Conservation (phyloP, 2,797 vertebrate species). For the Sebastes diaconus region DNA sequence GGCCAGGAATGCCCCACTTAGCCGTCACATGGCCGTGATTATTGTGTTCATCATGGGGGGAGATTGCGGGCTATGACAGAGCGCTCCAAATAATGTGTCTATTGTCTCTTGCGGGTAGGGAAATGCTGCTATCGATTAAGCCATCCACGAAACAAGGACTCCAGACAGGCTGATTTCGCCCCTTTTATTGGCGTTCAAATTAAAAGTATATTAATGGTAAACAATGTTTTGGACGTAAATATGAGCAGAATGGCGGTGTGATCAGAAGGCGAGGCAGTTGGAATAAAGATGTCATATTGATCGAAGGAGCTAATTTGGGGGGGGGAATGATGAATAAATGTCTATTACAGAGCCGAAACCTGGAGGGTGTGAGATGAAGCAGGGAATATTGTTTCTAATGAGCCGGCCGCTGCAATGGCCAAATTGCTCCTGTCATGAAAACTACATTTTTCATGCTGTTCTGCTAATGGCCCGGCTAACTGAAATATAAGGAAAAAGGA, state of each 20-base stretch:
- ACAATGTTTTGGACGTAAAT: slow-evolving; percentile 14
- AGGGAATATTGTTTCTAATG: slow-evolving; percentile 42
- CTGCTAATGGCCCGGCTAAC: slow-evolving; percentile 34
- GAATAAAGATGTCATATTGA: slow-evolving; percentile 49
- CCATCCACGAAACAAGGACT: slow-evolving; percentile 8
- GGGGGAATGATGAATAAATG: slow-evolving; percentile 37
- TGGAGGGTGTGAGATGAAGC: slow-evolving; percentile 21
- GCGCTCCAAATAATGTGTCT: slow-evolving; percentile 45
- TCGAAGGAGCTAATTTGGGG: slow-evolving; percentile 39
- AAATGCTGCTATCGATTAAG: slow-evolving; percentile 51
- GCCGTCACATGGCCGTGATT: slow-evolving; percentile 77
- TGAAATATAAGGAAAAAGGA: slow-evolving; percentile 15
- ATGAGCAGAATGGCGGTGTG: neutral
- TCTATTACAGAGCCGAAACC: slow-evolving; percentile 23
- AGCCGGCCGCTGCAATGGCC: slow-evolving; percentile 18
- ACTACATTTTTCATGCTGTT: slow-evolving; percentile 22
- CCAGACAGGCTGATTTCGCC: neutral
- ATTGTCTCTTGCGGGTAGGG: slow-evolving; percentile 55
- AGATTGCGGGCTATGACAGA: slow-evolving; percentile 56
- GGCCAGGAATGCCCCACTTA: slow-evolving; percentile 71
- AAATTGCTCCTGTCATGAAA: slow-evolving; percentile 52
- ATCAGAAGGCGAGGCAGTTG: slow-evolving; percentile 9
- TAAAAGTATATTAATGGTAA: slow-evolving; percentile 44
- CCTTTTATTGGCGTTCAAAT: slow-evolving; percentile 46
- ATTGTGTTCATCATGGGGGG: slow-evolving; percentile 68